Percentiles rank a stretch among this genome's conserved stretches.
Conservation (phyloP, 2,113 vertebrate species). For the Xiphias gladius region DNA sequence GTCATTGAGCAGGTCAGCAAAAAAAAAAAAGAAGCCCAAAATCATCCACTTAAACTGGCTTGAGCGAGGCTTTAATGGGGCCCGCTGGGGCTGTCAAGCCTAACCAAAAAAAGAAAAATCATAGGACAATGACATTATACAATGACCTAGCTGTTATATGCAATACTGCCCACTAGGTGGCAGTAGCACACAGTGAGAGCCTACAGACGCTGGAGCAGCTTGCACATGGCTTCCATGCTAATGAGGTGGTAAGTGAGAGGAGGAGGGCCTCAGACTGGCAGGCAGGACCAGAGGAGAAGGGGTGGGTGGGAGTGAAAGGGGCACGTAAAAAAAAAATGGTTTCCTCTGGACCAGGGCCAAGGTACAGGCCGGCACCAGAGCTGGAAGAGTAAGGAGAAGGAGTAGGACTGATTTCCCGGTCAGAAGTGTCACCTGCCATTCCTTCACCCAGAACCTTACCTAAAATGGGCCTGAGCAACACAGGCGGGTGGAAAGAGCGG, state of each 20-base stretch:
- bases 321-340: neutral
- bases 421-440: neutral
- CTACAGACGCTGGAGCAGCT: neutral
- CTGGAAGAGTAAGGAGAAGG: neutral
- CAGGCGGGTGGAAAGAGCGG: too few relatives aligned
- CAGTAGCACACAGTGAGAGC: slow-evolving; percentile 26
- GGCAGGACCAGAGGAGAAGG: neutral
- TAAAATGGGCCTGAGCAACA: too few relatives aligned
- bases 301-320: neutral
- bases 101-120: neutral
- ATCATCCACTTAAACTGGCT: neutral
- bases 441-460: too few relatives aligned
- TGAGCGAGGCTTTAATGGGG: neutral
- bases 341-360: slow-evolving; percentile 1
- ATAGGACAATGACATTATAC: neutral
- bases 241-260: neutral
- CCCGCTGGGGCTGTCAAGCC: neutral
- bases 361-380: neutral
- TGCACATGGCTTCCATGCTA: neutral
- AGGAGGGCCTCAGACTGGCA: neutral
- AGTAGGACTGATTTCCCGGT: neutral
- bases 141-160: neutral
- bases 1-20: neutral
- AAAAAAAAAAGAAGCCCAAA: too few relatives aligned
- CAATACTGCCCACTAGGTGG: slow-evolving; percentile 21